Percentiles rank a stretch among this genome's conserved stretches.
phyloP scores from a whole-genome alignment of 2,888 invertebrate species.

The Ceraclea dissimilis region DNA sequence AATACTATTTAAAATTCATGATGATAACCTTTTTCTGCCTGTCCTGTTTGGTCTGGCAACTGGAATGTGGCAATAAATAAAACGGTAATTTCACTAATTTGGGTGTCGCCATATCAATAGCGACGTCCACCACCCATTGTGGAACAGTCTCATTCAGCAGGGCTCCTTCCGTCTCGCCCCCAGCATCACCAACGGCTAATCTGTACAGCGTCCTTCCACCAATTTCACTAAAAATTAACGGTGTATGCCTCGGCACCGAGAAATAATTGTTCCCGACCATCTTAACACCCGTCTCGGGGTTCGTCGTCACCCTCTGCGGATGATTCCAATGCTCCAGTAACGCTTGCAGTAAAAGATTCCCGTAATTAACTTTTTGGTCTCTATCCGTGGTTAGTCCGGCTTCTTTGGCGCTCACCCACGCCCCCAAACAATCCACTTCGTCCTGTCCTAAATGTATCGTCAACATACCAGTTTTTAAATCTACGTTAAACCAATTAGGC shows the following conservation, averaged over 20 bases:
- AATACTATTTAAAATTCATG: too few relatives aligned
- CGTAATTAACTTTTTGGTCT: conserved; percentile 93
- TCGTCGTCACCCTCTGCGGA: conserved; percentile 55
- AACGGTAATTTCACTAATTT: conserved; percentile 97
- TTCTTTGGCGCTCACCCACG: conserved; percentile 97
- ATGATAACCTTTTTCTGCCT: conserved; percentile 76
- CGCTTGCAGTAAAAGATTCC: conserved; percentile 87
- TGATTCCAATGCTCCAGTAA: conserved; percentile 92
- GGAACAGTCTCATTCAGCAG: conserved; percentile 91
- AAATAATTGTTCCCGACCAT: conserved; percentile 73
- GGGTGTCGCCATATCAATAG: conserved; percentile 88
- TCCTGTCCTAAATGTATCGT: conserved; percentile 96
- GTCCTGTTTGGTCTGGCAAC: conserved; percentile 61
- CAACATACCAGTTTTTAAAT: conserved; percentile 97
- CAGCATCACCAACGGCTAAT: conserved; percentile 80
- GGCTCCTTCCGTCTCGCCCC: conserved; percentile 89
- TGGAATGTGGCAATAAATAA: conserved; percentile 90
- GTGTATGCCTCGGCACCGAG: conserved; percentile 90
- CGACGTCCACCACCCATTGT: conserved; percentile 91
- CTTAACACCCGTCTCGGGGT: conserved; percentile 62
- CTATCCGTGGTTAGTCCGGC: conserved; percentile 74
- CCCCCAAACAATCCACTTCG: conserved; percentile 95
- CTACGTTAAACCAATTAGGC: conserved; percentile 98
- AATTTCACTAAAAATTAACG: conserved; percentile 94
- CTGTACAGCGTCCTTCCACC: conserved; percentile 87